Evolutionary conservation across 2,888 invertebrate genomes (phyloP).

Genomic region (Periphyllus acericola): DNA sequence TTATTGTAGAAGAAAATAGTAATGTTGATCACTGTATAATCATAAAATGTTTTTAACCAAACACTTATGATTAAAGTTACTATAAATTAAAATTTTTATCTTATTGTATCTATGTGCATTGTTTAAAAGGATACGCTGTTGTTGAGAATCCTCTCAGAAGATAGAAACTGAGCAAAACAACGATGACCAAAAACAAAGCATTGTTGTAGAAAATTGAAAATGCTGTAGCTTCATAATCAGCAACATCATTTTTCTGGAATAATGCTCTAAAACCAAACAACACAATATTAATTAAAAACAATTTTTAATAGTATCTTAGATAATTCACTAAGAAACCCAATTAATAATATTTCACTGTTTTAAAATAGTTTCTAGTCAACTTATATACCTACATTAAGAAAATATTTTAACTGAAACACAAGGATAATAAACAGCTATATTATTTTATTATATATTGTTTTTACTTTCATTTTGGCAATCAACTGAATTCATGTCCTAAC

Average conservation of each 20-base stretch:
- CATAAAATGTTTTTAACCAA: neutral
- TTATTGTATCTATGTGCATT: neutral
- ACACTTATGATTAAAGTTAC: neutral
- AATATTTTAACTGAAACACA: neutral
- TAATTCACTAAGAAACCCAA: neutral
- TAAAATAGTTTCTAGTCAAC: neutral
- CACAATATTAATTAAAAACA: neutral
- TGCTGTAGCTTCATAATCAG: conserved; percentile 98
- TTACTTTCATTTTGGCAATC: neutral
- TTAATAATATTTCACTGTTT: neutral
- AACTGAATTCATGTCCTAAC: neutral
- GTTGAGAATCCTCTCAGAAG: conserved; percentile 88
- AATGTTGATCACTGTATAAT: neutral
- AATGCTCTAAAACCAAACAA: conserved; percentile 76
- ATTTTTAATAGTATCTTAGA: neutral
- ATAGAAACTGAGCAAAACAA: conserved; percentile 94
- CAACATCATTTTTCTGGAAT: conserved; percentile 99
- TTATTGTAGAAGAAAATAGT: neutral
- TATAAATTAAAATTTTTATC: conserved; percentile 20
- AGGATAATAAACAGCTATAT: neutral
- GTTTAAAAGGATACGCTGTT: conserved; percentile 78
- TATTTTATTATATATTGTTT: neutral
- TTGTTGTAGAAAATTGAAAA: conserved; percentile 99
- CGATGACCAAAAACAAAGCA: conserved; percentile 90
- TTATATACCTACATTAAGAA: no score